Percentiles rank a stretch among this genome's conserved stretches.
Evolutionary conservation across 2,113 vertebrate genomes (phyloP).

Genomic region (Suncus etruscus): DNA sequence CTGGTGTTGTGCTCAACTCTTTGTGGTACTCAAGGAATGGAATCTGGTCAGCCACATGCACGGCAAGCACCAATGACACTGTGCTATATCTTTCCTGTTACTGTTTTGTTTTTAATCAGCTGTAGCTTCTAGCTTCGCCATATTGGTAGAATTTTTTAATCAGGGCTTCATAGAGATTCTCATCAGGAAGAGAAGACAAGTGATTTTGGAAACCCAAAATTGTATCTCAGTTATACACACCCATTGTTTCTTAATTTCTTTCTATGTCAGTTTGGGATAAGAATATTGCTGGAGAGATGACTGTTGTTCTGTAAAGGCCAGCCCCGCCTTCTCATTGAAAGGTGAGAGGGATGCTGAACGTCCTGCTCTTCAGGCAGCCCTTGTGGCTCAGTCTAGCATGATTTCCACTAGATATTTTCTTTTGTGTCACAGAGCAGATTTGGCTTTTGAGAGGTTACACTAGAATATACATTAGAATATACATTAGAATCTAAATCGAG

Average conservation of each 20-base stretch:
- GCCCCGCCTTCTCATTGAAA: not conserved
- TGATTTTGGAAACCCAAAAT: constrained; percentile 62
- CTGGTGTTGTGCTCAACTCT: too few species aligned
- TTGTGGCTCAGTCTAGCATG: not conserved
- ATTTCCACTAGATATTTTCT: too few species aligned
- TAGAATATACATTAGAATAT: too few species aligned
- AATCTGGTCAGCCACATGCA: too few species aligned
- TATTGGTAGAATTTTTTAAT: constrained; percentile 43
- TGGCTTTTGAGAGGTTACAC: not conserved
- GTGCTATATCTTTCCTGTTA: too few species aligned
- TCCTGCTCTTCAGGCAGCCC: not conserved
- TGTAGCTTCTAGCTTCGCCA: constrained; percentile 44
- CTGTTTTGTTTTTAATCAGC: not conserved
- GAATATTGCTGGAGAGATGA: constrained; percentile 51
- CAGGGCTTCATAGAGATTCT: constrained; percentile 4
- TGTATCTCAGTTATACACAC: constrained; percentile 55
- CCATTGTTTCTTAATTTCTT: constrained; percentile 4
- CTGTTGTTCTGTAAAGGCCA: not conserved
- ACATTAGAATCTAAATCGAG: not conserved
- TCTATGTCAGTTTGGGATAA: constrained; percentile 52
- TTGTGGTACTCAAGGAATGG: too few species aligned
- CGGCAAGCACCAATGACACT: too few species aligned
- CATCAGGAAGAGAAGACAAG: constrained; percentile 59
- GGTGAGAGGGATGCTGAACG: not conserved
- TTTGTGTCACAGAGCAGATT: too few species aligned